phyloP scores from a whole-genome alignment of 2,113 vertebrate species.

The Antechinus stuartii region DNA sequence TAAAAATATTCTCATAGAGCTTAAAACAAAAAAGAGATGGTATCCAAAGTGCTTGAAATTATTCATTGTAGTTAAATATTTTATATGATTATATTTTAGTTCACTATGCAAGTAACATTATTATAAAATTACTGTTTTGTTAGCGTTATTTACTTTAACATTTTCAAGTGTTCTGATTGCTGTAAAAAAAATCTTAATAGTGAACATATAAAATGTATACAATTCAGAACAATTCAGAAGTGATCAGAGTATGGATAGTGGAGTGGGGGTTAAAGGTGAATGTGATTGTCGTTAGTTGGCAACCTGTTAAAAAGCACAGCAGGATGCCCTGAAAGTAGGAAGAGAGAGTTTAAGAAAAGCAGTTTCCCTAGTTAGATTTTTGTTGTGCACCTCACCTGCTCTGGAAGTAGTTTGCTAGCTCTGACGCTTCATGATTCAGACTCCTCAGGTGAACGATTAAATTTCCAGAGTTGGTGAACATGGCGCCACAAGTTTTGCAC shows the following conservation, averaged over 20 bases:
- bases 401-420: constrained; percentile 99
- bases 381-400: constrained; percentile 98
- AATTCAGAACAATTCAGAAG: constrained; percentile 54
- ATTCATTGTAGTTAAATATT: neutral
- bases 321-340: constrained; percentile 85
- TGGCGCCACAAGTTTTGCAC: constrained; percentile 99
- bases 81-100: neutral
- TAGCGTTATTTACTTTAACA: constrained; percentile 13
- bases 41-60: constrained; percentile 27
- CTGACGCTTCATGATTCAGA: constrained; percentile 99
- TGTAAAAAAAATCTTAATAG: constrained; percentile 39
- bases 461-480: constrained; percentile 99
- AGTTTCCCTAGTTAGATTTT: constrained; percentile 85
- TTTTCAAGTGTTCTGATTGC: constrained; percentile 19
- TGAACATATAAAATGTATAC: constrained; percentile 57
- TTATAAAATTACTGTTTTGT: constrained; percentile 42
- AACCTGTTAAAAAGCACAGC: constrained; percentile 81
- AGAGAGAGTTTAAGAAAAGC: constrained; percentile 78
- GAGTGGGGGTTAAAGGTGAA: constrained; percentile 69
- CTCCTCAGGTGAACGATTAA: constrained; percentile 99
- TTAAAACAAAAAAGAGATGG: neutral
- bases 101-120: constrained; percentile 25
- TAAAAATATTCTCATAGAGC: constrained; percentile 24
- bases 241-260: constrained; percentile 75
- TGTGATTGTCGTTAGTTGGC: constrained; percentile 76